Percentiles rank a stretch among this genome's conserved stretches.
Evolutionary conservation across 1,140 invertebrate genomes (phyloP).

Genomic region (Zaprionus davidi): DNA sequence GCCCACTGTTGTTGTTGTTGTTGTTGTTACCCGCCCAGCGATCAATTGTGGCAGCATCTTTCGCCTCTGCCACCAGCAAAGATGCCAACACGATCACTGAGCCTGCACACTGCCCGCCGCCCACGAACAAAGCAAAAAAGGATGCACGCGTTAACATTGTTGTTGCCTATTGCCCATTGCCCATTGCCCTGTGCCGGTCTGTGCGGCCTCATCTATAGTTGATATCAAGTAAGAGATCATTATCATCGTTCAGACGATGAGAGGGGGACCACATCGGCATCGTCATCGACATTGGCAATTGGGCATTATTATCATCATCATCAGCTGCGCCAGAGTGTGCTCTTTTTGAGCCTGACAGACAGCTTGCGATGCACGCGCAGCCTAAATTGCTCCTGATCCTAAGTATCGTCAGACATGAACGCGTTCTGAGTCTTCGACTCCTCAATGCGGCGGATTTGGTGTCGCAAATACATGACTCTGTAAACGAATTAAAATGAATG

Average conservation of each 20-base stretch:
- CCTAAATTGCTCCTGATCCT: conserved; percentile 83
- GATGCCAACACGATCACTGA: conserved; percentile 18
- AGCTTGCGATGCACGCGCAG: conserved; percentile 78
- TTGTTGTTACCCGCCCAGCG: conserved; percentile 3
- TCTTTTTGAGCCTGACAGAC: conserved; percentile 79
- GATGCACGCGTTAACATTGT: conserved; percentile 27
- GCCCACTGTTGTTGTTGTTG: neutral
- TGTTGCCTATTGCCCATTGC: neutral
- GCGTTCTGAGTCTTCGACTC: conserved; percentile 96
- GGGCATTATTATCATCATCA: conserved; percentile 66
- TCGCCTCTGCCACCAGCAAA: conserved; percentile 40
- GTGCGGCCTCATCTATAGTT: neutral
- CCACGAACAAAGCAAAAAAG: conserved; percentile 30
- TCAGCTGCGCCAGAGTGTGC: conserved; percentile 76
- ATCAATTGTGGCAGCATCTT: conserved; percentile 13
- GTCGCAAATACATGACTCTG: conserved; percentile 95
- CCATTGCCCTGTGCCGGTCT: neutral
- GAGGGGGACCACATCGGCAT: neutral
- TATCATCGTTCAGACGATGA: conserved; percentile 5
- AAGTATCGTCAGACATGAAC: conserved; percentile 86
- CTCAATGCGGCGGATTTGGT: conserved; percentile 95
- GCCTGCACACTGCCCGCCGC: conserved; percentile 12
- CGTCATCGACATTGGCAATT: neutral
- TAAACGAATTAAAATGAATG: conserved; percentile 46
- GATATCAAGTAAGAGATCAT: conserved; percentile 22